A percentile compares a stretch with the other conserved stretches of the same genome.
phyloP scores from a whole-genome alignment of 2,888 invertebrate species.

The Parascotia fuliginaria region DNA sequence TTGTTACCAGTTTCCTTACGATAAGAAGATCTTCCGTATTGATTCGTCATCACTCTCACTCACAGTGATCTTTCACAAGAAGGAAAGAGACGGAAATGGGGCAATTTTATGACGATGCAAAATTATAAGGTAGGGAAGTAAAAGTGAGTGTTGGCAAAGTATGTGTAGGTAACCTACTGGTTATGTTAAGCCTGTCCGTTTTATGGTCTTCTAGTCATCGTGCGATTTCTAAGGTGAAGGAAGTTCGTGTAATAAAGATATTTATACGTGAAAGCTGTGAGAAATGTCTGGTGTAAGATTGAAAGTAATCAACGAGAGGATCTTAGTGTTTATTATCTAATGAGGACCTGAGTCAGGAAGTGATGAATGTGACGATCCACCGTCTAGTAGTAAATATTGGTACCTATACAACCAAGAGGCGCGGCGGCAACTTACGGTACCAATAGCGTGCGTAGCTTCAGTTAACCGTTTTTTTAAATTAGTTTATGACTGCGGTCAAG shows the following conservation, averaged over 20 bases:
- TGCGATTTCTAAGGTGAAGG: conserved; percentile 1
- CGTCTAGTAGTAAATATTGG: no score
- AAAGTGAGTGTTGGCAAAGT: conserved; percentile 34
- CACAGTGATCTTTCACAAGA: conserved; percentile 36
- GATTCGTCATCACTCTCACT: conserved; percentile 47
- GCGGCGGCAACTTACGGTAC: no score
- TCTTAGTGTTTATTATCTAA: neutral
- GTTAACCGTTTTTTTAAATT: no score
- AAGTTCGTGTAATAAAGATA: neutral
- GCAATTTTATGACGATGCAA: conserved; percentile 35
- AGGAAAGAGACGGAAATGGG: conserved; percentile 41
- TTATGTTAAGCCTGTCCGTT: conserved; percentile 13
- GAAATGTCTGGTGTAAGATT: neutral
- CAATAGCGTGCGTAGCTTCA: no score
- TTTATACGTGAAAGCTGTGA: conserved; percentile 2
- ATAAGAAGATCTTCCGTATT: conserved; percentile 38
- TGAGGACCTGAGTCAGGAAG: no score
- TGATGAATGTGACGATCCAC: no score
- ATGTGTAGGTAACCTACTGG: conserved; percentile 16
- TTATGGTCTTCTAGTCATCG: conserved; percentile 5
- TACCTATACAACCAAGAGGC: no score
- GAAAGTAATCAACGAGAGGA: neutral
- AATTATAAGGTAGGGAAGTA: conserved; percentile 36
- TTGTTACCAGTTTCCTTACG: conserved; percentile 40
- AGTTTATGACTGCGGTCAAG: no score